phyloP scores from a whole-genome alignment of 2,888 invertebrate genomes.

The Nipponacmea schrenckii region DNA sequence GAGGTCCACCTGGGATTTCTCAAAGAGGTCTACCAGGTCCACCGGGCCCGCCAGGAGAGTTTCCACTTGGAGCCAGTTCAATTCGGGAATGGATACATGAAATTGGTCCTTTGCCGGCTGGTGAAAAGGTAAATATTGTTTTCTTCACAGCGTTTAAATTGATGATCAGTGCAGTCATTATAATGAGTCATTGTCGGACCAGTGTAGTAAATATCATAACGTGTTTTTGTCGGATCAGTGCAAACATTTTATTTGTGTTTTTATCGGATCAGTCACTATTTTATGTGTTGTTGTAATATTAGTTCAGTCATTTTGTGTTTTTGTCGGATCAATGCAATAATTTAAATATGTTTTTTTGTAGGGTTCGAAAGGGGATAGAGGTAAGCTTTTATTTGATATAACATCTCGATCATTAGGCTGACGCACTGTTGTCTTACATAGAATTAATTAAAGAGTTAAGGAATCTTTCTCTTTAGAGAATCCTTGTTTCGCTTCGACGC shows the following conservation, averaged over 20 bases:
- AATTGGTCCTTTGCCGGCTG: conserved; percentile 8
- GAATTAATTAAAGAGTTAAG: too few species aligned
- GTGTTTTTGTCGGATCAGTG: too few species aligned
- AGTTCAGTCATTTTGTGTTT: too few species aligned
- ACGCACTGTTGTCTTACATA: background rate
- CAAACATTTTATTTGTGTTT: too few species aligned
- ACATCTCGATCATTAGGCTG: background rate
- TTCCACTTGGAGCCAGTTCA: conserved; percentile 11
- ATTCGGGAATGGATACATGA: background rate
- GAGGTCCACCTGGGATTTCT: conserved; percentile 12
- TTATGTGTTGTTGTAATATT: too few species aligned
- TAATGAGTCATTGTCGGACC: too few species aligned
- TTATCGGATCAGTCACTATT: too few species aligned
- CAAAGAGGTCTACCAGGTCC: conserved; percentile 11
- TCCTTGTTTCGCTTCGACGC: too few species aligned
- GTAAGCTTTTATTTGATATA: background rate
- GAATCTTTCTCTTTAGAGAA: too few species aligned
- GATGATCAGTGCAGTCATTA: too few species aligned
- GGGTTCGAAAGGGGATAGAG: background rate
- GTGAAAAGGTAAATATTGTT: conserved; percentile 18
- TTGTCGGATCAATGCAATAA: background rate
- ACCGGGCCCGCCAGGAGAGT: conserved; percentile 12
- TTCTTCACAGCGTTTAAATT: too few species aligned
- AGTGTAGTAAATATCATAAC: too few species aligned
- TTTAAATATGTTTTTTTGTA: background rate